Conservation (phyloP, 2,888 invertebrate genomes). For the Nomada flava region DNA sequence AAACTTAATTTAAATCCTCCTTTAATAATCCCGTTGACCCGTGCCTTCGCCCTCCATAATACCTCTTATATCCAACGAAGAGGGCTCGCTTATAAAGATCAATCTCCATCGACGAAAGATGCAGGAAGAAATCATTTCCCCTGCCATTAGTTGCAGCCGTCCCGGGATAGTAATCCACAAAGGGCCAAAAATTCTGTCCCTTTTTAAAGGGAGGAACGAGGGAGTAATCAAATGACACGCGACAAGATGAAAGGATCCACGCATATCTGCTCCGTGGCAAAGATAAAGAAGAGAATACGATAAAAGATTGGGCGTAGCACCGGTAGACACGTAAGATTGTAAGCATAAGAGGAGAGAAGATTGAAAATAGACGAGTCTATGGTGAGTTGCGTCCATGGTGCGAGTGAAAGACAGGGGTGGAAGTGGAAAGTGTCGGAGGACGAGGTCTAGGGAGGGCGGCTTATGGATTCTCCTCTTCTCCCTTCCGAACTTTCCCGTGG, state of each 20-base stretch:
- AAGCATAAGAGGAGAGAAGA: conserved; percentile 38
- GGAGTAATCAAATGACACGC: conserved; percentile 54
- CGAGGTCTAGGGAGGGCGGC: conserved; percentile 56
- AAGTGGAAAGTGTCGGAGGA: conserved; percentile 32
- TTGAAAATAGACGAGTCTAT: conserved; percentile 47
- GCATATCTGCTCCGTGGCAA: conserved; percentile 35
- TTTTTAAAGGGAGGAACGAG: background rate
- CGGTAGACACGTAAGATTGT: conserved; percentile 41
- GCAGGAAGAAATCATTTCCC: background rate
- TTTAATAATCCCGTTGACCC: no score
- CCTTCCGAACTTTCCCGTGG: conserved; percentile 72
- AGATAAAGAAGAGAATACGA: conserved; percentile 53
- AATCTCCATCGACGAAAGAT: background rate
- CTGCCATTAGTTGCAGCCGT: background rate
- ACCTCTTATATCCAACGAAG: no score
- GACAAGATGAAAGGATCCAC: conserved; percentile 48
- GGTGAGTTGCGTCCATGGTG: conserved; percentile 33
- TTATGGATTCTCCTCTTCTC: conserved; percentile 67
- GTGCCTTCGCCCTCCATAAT: no score
- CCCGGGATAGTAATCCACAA: background rate
- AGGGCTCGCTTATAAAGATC: no score
- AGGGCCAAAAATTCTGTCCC: background rate
- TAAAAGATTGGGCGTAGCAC: conserved; percentile 49
- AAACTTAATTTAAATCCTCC: no score
- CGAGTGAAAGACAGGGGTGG: conserved; percentile 49